Evolutionary conservation across 35 echinoderm and acorn worm species (phyloP).

Genomic region (Diadema setosum): DNA sequence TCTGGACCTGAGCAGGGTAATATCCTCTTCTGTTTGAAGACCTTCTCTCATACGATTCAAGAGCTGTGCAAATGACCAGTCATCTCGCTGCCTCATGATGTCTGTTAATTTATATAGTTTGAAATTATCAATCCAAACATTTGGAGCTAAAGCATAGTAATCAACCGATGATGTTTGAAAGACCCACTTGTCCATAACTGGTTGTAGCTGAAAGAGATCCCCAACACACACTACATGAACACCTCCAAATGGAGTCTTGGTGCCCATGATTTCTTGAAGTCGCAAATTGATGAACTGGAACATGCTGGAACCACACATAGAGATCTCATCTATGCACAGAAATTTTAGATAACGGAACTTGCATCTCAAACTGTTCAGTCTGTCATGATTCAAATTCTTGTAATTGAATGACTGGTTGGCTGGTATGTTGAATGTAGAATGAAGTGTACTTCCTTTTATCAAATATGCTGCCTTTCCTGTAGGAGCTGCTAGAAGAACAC

Average conservation of each 20-base stretch:
- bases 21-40: neutral
- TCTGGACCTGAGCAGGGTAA: neutral
- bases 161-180: neutral
- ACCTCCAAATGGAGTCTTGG: neutral
- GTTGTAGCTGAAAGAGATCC: conserved; percentile 43
- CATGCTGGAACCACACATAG: neutral
- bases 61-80: conserved; percentile 25
- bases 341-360: neutral
- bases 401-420: neutral
- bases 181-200: conserved; percentile 25
- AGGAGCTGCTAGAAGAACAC: neutral
- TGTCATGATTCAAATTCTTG: neutral
- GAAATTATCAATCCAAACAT: conserved; percentile 4
- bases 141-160: conserved; percentile 3
- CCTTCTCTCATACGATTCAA: neutral
- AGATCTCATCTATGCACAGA: no score
- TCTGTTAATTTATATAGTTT: conserved; percentile 1
- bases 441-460: neutral
- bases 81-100: conserved; percentile 39
- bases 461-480: conserved; percentile 17
- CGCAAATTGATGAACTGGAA: neutral
- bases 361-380: neutral
- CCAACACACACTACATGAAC: conserved; percentile 25
- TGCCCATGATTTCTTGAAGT: conserved; percentile 1
- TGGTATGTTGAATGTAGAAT: conserved; percentile 4